These are phyloP conservation scores for Tolmerus cingulatus DNA, from an alignment of 2,888 invertebrate genomes.

Conservation along the genomic window DNA sequence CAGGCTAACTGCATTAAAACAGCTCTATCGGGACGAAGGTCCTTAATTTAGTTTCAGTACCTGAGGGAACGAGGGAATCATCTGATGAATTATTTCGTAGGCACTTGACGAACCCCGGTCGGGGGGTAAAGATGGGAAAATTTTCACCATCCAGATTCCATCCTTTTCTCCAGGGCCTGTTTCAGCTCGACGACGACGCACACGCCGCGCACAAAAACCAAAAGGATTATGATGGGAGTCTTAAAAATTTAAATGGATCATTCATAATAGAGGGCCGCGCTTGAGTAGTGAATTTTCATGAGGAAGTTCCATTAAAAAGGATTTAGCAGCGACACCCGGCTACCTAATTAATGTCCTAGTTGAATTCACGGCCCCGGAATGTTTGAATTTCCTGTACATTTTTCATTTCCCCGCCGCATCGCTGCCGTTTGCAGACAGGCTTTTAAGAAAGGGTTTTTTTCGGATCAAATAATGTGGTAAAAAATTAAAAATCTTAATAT, in stretches of 20 bases:
- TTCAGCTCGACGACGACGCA: background rate
- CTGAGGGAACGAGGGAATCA: background rate
- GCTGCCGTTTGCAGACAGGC: background rate
- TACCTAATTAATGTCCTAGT: background rate
- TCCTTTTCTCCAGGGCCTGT: background rate
- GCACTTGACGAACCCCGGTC: background rate
- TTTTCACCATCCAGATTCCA: background rate
- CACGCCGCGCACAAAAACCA: background rate
- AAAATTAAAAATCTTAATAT: background rate
- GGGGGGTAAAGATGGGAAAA: background rate
- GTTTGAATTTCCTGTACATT: background rate
- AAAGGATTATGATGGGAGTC: background rate
- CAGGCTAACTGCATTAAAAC: background rate
- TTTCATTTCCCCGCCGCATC: background rate
- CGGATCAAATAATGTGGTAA: background rate
- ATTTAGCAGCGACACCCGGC: background rate
- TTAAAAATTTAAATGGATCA: background rate
- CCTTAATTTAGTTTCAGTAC: background rate
- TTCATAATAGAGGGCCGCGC: background rate
- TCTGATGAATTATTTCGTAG: background rate
- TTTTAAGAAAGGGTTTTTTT: background rate
- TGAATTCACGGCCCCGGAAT: background rate
- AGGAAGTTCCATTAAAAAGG: background rate
- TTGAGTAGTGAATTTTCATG: background rate
- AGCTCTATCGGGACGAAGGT: background rate